Conservation (phyloP, 2,888 invertebrate genomes). For the Pharmacophagus antenor region DNA sequence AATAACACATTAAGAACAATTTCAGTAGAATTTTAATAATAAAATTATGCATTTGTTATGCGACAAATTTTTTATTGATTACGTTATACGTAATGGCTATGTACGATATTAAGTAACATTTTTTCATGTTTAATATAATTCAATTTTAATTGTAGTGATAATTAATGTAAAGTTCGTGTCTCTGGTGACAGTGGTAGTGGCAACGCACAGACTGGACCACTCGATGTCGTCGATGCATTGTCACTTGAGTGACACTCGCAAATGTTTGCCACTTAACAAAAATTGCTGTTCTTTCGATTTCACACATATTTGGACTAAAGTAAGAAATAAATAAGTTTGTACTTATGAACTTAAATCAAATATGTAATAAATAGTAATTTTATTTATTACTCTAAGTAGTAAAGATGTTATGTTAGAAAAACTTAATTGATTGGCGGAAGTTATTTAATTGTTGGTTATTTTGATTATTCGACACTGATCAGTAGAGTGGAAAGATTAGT, state of each 20-base stretch:
- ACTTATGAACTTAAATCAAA: slow-evolving; percentile 27
- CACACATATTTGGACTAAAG: slow-evolving; percentile 35
- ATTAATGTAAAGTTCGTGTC: not conserved
- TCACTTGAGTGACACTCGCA: slow-evolving; percentile 65
- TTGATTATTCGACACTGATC: slow-evolving; percentile 42
- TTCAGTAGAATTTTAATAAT: too few species aligned
- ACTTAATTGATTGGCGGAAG: slow-evolving; percentile 72
- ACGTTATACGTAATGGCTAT: too few species aligned
- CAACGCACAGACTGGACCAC: slow-evolving; percentile 40
- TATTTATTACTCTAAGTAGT: too few species aligned
- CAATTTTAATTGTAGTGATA: too few species aligned
- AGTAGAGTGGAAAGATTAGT: slow-evolving; percentile 40
- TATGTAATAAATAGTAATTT: too few species aligned
- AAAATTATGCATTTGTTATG: not conserved
- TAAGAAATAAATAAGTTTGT: slow-evolving; percentile 30
- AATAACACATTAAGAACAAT: not conserved
- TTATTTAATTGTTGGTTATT: slow-evolving; percentile 58
- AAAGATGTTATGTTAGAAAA: slow-evolving; percentile 57
- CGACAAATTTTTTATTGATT: too few species aligned
- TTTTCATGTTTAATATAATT: not conserved
- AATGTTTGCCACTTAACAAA: slow-evolving; percentile 67
- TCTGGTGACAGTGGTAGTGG: slow-evolving; percentile 30
- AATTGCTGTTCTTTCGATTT: slow-evolving; percentile 41
- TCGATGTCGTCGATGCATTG: slow-evolving; percentile 58
- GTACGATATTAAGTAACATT: too few species aligned